Evolutionary conservation across 2,888 invertebrate genomes (phyloP), one percentile per base, ranked within the genome.

Genomic region (Bugula neritina): DNA sequence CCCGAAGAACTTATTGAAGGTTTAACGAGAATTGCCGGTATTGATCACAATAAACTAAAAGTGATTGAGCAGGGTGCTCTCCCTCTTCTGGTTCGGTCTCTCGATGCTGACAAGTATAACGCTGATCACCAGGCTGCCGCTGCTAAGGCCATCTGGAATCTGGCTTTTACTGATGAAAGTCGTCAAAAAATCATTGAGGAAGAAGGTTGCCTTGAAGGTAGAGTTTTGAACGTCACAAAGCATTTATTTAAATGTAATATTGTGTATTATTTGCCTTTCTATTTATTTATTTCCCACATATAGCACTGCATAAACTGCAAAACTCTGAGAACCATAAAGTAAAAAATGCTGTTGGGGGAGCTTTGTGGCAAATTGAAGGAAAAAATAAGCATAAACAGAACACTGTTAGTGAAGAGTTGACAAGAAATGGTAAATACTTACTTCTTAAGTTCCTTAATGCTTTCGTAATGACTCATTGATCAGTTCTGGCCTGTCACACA

Each of bases 1-100:
- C 63, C 63, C 5, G 63, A 63, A 27, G 63, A 63, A 27, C 10
- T 63, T 5, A 63, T 63, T 34, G 63, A 63, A 13, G 63, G 63
- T 27, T 34, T 63, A 13, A 63, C 13, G 10, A 63, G 63, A 31
- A 63, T 63, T n/a, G 63, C 63, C 27, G 63, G 27, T 10, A 63
- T 21, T 29, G 63, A 63, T 27, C 21, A 25, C n/a, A 63, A 63
- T 31, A 63, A 63, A 27, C 31, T 63, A 3, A 63, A 63, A 27
- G 25, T 63, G 2, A 63, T 63, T 31, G 63, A 63, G 27, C 27
- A 13, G 13, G 63, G 63, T 13, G 31, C 27, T 31, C 63, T 63
- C 31, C 21, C 21, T 10, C 31, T 29, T 21, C 31, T 63, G 31
- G 34, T 13, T 17, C 27, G 31, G 31, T 63, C 63, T 13, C 63